Conservation (phyloP, 92 coral and sea anemone species). For the Muricea muricata region DNA sequence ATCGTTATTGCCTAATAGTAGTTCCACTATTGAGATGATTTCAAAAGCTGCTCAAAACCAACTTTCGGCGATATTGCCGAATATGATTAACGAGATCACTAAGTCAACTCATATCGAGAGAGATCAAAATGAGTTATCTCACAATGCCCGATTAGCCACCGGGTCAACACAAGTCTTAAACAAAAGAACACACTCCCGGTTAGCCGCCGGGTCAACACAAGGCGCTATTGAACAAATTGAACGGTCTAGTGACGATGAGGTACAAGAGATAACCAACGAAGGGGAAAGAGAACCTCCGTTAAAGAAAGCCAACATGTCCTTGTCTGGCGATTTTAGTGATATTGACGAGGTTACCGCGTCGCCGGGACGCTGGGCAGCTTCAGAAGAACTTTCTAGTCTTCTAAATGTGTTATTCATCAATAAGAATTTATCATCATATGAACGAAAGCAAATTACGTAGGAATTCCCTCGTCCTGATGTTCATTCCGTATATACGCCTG, state of each 20-base stretch:
- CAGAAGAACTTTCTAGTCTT: slow-evolving; percentile 49
- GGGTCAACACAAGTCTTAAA: slow-evolving; percentile 25
- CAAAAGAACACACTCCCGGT: background rate
- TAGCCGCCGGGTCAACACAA: slow-evolving; percentile 30
- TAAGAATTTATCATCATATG: slow-evolving; percentile 56
- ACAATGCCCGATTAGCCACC: slow-evolving; percentile 27
- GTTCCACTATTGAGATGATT: background rate
- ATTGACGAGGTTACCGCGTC: slow-evolving; percentile 17
- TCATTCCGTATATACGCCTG: background rate
- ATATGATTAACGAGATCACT: background rate
- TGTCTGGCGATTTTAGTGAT: background rate
- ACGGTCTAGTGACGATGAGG: background rate
- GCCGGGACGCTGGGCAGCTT: slow-evolving; percentile 48
- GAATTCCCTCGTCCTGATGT: slow-evolving; percentile 18
- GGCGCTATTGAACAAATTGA: slow-evolving; percentile 5
- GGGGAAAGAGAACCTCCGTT: slow-evolving; percentile 4
- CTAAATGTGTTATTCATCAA: slow-evolving; percentile 44
- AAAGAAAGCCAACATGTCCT: background rate
- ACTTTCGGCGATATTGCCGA: slow-evolving; percentile 11
- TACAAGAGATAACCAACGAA: background rate
- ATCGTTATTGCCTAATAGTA: background rate
- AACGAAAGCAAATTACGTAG: slow-evolving; percentile 47
- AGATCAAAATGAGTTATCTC: background rate
- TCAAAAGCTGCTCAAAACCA: background rate
- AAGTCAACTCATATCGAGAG: background rate